These are phyloP conservation scores for Drosophila formosana DNA, from an alignment of 2,888 invertebrate species.

Conservation along the genomic window DNA sequence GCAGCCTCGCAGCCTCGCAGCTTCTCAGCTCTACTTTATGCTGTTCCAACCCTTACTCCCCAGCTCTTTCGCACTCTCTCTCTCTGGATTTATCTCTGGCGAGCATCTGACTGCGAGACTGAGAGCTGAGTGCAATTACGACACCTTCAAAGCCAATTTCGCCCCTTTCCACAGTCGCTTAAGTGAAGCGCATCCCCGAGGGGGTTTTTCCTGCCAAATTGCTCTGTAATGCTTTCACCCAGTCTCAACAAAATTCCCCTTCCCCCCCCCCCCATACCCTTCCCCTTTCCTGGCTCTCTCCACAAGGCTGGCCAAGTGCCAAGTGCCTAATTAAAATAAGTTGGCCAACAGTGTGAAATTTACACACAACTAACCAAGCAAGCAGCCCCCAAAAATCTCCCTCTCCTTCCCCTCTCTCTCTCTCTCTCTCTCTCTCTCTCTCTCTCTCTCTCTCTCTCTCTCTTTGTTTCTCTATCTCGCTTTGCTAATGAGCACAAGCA, in stretches of 20 bases:
- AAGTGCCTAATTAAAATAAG: constrained; percentile 71
- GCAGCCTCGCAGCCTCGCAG: too few relatives aligned
- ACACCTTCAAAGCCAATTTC: constrained; percentile 74
- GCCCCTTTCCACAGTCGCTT: constrained; percentile 54
- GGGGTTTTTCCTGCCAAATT: constrained; percentile 45
- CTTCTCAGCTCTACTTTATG: too few relatives aligned
- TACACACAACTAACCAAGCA: constrained; percentile 60
- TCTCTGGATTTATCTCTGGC: constrained; percentile 60
- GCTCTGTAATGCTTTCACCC: constrained; percentile 14
- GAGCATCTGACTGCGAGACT: constrained; percentile 47
- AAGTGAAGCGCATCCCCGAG: constrained; percentile 67
- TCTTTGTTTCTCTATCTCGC: neutral
- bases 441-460: neutral
- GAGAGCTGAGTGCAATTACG: constrained; percentile 80
- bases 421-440: neutral
- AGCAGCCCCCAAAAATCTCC: constrained; percentile 17
- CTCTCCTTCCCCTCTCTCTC: neutral
- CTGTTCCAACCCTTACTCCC: neutral
- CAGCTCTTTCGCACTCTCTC: neutral
- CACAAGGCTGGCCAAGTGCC: constrained; percentile 20
- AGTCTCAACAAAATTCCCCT: neutral
- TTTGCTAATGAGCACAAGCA: constrained; percentile 64
- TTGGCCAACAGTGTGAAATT: constrained; percentile 69
- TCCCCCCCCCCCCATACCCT: too few relatives aligned
- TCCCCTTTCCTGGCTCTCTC: neutral